phyloP scores from a whole-genome alignment of 2,888 invertebrate species.

The Eutolmus rufibarbis region DNA sequence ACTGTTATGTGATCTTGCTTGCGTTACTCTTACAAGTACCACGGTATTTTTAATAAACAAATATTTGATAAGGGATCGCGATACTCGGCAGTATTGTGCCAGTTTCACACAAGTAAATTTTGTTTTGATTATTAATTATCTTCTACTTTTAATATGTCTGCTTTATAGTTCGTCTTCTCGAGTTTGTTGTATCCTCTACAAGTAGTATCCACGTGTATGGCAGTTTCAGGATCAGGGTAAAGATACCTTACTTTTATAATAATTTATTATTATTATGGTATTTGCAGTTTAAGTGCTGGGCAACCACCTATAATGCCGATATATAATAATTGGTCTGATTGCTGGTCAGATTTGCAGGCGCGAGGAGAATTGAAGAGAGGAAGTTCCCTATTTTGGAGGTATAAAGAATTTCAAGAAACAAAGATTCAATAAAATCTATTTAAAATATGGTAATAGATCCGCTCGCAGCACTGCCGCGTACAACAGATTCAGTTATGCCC shows the following conservation, averaged over 20 bases:
- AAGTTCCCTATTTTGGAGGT: conserved; percentile 71
- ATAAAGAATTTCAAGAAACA: background rate
- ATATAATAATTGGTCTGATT: conserved; percentile 81
- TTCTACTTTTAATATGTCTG: background rate
- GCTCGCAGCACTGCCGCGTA: background rate
- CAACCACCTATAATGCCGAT: conserved; percentile 84
- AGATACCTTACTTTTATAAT: background rate
- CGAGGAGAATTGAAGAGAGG: conserved; percentile 86
- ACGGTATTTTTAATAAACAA: conserved; percentile 81
- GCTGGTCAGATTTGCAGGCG: conserved; percentile 79
- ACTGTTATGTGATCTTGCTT: conserved; percentile 81
- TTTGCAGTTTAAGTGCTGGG: conserved; percentile 76
- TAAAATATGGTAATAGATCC: background rate
- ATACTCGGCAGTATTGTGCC: conserved; percentile 68
- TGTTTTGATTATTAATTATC: background rate
- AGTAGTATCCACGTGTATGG: conserved; percentile 91
- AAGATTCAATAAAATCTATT: background rate
- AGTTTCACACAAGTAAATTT: conserved; percentile 60
- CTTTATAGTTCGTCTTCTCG: conserved; percentile 75
- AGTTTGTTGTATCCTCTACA: conserved; percentile 91
- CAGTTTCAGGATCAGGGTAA: conserved; percentile 79
- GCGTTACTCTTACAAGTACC: conserved; percentile 78
- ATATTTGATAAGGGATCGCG: conserved; percentile 78
- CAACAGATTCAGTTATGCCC: conserved; percentile 23
- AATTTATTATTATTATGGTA: background rate